phyloP scores from a whole-genome alignment of 2,888 invertebrate species.

The Dynastes grantii region DNA sequence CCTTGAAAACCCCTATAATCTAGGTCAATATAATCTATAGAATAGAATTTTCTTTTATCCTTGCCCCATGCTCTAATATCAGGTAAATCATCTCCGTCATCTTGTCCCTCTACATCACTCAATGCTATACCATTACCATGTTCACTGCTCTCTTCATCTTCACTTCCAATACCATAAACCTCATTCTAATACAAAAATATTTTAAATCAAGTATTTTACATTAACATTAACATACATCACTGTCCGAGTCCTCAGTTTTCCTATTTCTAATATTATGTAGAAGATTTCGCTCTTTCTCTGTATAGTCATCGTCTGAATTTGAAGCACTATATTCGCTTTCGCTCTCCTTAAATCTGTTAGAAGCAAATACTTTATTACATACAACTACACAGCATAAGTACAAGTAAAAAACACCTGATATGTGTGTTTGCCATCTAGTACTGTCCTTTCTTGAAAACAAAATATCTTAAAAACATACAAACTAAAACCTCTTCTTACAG shows the following conservation, averaged over 20 bases:
- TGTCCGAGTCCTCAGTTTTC: constrained; percentile 73
- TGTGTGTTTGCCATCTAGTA: constrained; percentile 34
- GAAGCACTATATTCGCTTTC: constrained; percentile 75
- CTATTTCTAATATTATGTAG: constrained; percentile 76
- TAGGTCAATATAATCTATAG: constrained; percentile 91
- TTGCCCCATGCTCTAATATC: constrained; percentile 92
- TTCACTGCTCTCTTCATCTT: constrained; percentile 70
- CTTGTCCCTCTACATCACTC: constrained; percentile 85
- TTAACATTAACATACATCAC: constrained; percentile 65
- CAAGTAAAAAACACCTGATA: constrained; percentile 32
- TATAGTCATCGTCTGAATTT: constrained; percentile 83
- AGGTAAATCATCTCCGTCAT: constrained; percentile 79
- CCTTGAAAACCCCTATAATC: constrained; percentile 82
- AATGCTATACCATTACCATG: constrained; percentile 74
- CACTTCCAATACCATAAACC: constrained; percentile 45
- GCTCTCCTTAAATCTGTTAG: constrained; percentile 42
- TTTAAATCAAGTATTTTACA: background rate
- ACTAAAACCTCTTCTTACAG: no score
- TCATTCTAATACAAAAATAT: constrained; percentile 45
- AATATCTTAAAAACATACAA: no score
- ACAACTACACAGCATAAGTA: background rate
- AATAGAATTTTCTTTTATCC: constrained; percentile 84
- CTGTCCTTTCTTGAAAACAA: no score
- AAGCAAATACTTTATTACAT: background rate
- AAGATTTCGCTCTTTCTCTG: constrained; percentile 77